phyloP scores from a whole-genome alignment of 2,888 invertebrate species.

The Eristalinus aeneus region DNA sequence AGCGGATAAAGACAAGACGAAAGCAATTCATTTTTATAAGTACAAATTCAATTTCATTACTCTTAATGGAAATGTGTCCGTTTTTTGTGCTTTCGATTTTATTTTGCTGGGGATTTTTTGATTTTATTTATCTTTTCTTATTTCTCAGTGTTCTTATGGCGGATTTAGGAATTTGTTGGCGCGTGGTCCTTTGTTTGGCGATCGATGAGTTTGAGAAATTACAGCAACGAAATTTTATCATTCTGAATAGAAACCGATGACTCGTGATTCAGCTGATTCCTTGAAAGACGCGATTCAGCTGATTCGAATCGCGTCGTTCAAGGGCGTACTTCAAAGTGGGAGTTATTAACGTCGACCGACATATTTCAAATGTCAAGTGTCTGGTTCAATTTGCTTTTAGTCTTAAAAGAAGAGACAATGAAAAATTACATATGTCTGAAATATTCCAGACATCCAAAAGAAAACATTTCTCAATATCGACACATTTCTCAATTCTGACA shows the following conservation, averaged over 20 bases:
- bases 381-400: no score
- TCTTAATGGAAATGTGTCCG: neutral
- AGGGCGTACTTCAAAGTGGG: no score
- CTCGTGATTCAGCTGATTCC: neutral
- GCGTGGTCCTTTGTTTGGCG: neutral
- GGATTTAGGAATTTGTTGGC: neutral
- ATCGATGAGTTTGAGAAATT: neutral
- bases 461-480: no score
- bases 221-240: neutral
- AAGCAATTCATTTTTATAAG: constrained; percentile 46
- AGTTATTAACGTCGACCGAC: no score
- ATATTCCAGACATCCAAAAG: no score
- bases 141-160: neutral
- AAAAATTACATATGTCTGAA: no score
- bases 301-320: neutral
- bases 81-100: neutral
- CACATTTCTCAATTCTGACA: no score
- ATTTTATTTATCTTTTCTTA: neutral
- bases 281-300: no score
- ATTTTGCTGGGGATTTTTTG: neutral
- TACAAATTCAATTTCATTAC: constrained; percentile 64
- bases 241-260: neutral
- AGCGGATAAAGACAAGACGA: constrained; percentile 4
- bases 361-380: no score
- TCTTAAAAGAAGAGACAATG: no score